phyloP scores from a whole-genome alignment of 2,888 invertebrate genomes.

The Mesorhabditis spiculigera region DNA sequence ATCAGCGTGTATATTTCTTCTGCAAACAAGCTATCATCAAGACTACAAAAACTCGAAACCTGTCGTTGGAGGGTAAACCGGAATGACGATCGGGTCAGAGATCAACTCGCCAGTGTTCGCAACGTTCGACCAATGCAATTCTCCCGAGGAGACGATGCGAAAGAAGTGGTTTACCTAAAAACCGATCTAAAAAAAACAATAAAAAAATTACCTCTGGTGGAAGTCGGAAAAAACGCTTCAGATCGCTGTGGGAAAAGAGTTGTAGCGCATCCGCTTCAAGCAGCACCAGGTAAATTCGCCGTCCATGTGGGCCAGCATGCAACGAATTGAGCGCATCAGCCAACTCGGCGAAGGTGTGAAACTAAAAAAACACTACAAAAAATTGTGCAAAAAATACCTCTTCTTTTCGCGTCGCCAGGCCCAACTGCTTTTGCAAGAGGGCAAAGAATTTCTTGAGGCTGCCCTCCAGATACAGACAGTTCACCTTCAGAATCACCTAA shows the following conservation, averaged over 20 bases:
- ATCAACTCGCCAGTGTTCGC: not conserved
- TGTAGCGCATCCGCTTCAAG: not conserved
- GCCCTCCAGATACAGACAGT: not conserved
- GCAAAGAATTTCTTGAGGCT: not conserved
- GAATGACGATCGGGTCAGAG: not conserved
- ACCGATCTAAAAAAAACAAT: not conserved
- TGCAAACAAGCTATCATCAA: not conserved
- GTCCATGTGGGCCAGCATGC: too few species aligned
- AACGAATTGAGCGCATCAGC: not conserved
- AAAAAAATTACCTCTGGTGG: not conserved
- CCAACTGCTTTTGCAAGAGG: not conserved
- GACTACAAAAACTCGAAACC: not conserved
- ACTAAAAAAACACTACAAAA: not conserved
- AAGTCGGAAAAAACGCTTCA: not conserved
- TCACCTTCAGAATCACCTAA: not conserved
- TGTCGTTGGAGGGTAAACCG: not conserved
- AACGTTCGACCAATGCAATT: not conserved
- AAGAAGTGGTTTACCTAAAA: not conserved
- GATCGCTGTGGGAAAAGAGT: not conserved
- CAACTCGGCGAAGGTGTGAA: not conserved
- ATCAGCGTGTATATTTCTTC: not conserved
- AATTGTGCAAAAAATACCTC: not conserved
- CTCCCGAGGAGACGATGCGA: not conserved
- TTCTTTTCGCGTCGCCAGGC: not conserved
- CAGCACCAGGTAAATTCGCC: not conserved